phyloP scores from a whole-genome alignment of 2,888 invertebrate genomes.

The Hypercompe scribonia region DNA sequence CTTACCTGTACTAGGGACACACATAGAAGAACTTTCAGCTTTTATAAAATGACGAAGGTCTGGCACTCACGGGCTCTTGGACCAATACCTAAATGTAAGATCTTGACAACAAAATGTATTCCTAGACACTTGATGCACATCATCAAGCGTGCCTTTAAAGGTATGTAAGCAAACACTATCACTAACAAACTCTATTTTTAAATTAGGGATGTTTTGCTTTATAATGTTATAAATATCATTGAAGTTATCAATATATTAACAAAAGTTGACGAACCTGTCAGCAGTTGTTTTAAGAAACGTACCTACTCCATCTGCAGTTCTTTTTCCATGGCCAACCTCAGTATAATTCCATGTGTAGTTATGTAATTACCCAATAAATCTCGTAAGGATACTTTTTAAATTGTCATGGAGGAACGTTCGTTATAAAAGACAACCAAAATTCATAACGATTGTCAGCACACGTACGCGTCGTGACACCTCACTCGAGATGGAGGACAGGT shows the following conservation, averaged over 20 bases:
- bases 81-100: too few relatives aligned
- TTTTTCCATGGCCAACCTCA: conserved; percentile 7
- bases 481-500: too few relatives aligned
- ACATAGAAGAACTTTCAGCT: too few relatives aligned
- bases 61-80: too few relatives aligned
- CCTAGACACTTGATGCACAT: too few relatives aligned
- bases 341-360: conserved; percentile 9
- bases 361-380: neutral
- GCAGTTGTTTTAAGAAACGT: conserved; percentile 13
- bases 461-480: too few relatives aligned
- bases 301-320: conserved; percentile 13
- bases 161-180: conserved; percentile 9
- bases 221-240: conserved; percentile 14
- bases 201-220: conserved; percentile 9
- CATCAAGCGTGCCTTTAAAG: conserved; percentile 16
- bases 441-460: too few relatives aligned
- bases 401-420: too few relatives aligned
- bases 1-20: too few relatives aligned
- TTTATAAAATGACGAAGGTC: too few relatives aligned
- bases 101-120: too few relatives aligned
- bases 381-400: neutral
- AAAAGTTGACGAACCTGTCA: conserved; percentile 15
- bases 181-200: conserved; percentile 9
- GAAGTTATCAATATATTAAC: conserved; percentile 16
- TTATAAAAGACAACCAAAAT: too few relatives aligned